Evolutionary conservation across 1,140 invertebrate genomes (phyloP), one percentile per base, ranked within the genome.

Genomic region (Yoshiicerus persimilis): DNA sequence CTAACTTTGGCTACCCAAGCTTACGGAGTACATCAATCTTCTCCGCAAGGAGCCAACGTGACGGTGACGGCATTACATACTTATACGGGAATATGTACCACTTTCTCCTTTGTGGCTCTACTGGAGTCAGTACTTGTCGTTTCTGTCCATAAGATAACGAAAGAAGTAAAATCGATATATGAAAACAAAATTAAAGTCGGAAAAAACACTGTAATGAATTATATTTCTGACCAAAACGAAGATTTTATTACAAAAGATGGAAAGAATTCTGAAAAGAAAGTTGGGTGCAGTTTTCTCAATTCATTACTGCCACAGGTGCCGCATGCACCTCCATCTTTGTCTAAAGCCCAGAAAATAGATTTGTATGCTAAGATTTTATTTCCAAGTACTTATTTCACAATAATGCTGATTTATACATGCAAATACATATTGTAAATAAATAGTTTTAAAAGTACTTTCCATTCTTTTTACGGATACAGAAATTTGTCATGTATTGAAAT

Each of bases 1-100:
- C 92, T 94, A 13, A 94, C 94, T 66, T 94, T 94, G 94, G 93
- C 94, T 13, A 94, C 94, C 77, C 94, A 93, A 91, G 94, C 92
- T 8, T 93, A 92, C 39, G 92, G 93, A 87, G 93, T 93, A 90
- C 94, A 91, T 90, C 84, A 86, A 56, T 39, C n/a, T 5, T 9
- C 62, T 38, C 88, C 88, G 34, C 66, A 38, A 1, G n/a, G n/a
- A n/a, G n/a, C n/a, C n/a, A n/a, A n/a, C n/a, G 88, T 88, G 56
- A 38, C 84, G 1, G 10, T 62, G 30, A 93, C 92, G 90, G 93
- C 94, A 27, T 93, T 94, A 66, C 94, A 94, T 90, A 92, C 93
- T 2, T 94, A 94, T 93, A 94, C 94, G n/a, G 94, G 94, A 41
- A 93, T 93, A 4, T 94, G 94, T 91, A 91, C 94, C 77, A 93